Percentiles rank a stretch among this genome's conserved stretches.
Conservation (phyloP, 2,113 vertebrate species). For the Camelus dromedarius region DNA sequence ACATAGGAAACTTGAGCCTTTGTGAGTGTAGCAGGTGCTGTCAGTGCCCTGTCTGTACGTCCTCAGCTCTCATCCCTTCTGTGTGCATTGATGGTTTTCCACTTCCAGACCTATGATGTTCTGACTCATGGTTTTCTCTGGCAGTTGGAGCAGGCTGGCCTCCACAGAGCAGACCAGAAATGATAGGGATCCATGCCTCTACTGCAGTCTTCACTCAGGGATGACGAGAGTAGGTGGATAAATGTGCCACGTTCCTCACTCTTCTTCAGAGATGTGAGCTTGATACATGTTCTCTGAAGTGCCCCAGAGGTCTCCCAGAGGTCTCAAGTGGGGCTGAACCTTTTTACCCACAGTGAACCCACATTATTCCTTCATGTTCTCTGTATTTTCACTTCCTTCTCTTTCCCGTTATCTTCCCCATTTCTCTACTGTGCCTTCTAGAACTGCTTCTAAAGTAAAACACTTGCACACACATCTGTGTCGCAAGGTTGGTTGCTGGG, state of each 20-base stretch:
- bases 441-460: background rate
- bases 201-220: fast-evolving
- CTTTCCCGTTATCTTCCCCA: background rate
- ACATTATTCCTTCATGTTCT: background rate
- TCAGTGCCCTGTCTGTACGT: background rate
- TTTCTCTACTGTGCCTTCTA: background rate
- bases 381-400: background rate
- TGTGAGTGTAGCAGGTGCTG: background rate
- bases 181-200: background rate
- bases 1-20: background rate
- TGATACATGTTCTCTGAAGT: background rate
- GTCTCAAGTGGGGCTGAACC: background rate
- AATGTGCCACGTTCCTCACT: background rate
- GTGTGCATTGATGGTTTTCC: background rate
- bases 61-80: background rate
- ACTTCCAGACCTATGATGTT: background rate
- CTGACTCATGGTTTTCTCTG: background rate
- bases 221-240: background rate
- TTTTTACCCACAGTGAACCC: background rate
- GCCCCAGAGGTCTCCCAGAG: background rate
- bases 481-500: background rate
- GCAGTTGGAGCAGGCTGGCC: background rate
- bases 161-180: background rate
- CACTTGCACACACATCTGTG: background rate
- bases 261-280: background rate